phyloP scores from a whole-genome alignment of 2,797 vertebrate genomes.

The Poecilia wingei region DNA sequence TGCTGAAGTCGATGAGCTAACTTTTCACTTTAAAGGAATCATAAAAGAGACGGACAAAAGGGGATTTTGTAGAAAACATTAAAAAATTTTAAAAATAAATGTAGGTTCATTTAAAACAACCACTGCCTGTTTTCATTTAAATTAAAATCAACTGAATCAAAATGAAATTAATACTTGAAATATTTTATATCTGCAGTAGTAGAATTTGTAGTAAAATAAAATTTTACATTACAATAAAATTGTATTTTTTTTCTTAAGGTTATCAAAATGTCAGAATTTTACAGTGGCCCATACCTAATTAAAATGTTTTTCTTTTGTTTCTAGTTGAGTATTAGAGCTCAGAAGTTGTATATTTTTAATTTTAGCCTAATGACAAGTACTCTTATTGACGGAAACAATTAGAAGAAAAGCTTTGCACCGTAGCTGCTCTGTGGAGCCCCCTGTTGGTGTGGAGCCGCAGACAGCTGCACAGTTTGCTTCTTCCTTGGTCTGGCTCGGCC shows the following conservation, averaged over 20 bases:
- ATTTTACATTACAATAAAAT: neutral
- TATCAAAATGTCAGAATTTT: neutral
- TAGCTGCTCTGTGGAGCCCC: neutral
- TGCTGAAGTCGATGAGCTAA: neutral
- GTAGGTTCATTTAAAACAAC: neutral
- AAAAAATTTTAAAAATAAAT: neutral
- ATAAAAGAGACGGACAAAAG: neutral
- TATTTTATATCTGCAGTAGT: neutral
- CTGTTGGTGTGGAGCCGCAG: neutral
- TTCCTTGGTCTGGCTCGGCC: neutral
- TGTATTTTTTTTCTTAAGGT: neutral
- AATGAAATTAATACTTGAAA: neutral
- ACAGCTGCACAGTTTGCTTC: neutral
- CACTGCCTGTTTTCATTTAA: neutral
- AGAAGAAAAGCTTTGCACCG: neutral
- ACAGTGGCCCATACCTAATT: no score
- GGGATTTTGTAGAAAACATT: neutral
- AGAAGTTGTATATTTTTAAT: neutral
- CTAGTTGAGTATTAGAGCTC: no score
- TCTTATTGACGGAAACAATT: neutral
- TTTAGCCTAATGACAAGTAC: neutral
- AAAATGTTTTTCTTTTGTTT: neutral
- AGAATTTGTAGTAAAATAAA: neutral
- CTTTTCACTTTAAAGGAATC: neutral
- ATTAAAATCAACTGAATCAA: no score